Evolutionary conservation across 2,888 invertebrate genomes (phyloP), one percentile per base, ranked within the genome.

Genomic region (Polymixis flavicincta): DNA sequence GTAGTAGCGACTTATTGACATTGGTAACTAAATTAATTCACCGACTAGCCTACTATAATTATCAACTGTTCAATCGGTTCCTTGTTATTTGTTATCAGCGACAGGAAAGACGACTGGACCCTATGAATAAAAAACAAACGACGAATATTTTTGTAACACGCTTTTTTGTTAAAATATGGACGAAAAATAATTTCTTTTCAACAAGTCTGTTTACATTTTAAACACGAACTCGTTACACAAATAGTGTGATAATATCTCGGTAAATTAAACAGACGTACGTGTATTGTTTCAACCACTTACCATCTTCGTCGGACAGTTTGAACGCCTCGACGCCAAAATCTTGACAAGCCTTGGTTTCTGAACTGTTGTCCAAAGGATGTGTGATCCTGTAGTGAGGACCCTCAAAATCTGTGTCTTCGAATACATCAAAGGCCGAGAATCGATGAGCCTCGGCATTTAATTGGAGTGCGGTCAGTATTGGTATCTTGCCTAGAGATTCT

Each of bases 401-500:
- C 82, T 95, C 95, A 75, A 95, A 95, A 69, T 96, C 95, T 0
- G 96, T 96, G 78, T 97, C 97, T 71, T 97, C 97, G 66, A 97
- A 96, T 52, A 97, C 97, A 88, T 97, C 97, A 86, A 97, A 97
- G 1, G 97, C 97, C 52, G 97, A 97, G 89, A 97, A 97, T 71
- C 96, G 90, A 86, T 97, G 97, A 37, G 97, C 97, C 86, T 97
- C 97, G 0, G 98, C 97, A 85, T 97, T 97, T 55, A 97, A 94
- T 88, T 98, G 97, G 59, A 99, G 95, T 22, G 97, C 97, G 0
- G 98, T 97, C 82, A 99, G 94, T 82, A 99, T 97, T 25, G 99
- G 99, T 86, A 99, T 99, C 93, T 98, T 98, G 73, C 98, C 97
- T 78, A 99, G 95, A 81, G 98, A 97, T 82, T 97, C 97, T 87